Conservation (phyloP, 1,140 invertebrate species). For the Drosophila willistoni region DNA sequence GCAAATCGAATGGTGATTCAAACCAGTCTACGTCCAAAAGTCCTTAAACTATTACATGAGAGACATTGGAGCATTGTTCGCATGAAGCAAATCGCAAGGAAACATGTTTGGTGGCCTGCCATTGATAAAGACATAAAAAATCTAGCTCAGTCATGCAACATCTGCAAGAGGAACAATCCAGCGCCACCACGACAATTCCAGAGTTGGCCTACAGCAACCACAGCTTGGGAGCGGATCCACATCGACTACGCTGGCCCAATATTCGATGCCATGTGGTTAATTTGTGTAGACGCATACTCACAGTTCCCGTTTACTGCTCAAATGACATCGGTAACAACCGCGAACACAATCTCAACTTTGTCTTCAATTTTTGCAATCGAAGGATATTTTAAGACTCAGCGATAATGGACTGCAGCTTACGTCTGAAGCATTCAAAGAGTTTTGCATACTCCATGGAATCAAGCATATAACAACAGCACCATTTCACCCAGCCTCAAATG, state of each 20-base stretch:
- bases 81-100: conserved; percentile 84
- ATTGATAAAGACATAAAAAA: conserved; percentile 83
- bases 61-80: conserved; percentile 83
- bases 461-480: conserved; percentile 18
- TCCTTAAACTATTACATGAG: conserved; percentile 71
- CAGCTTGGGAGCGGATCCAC: conserved; percentile 28
- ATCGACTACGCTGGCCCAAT: conserved; percentile 25
- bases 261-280: conserved; percentile 29
- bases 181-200: conserved; percentile 15
- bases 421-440: conserved; percentile 12
- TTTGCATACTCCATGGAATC: conserved; percentile 12
- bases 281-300: conserved; percentile 37
- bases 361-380: not conserved
- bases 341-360: conserved; percentile 23
- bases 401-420: conserved; percentile 48
- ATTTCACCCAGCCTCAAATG: conserved; percentile 23
- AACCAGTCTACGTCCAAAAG: conserved; percentile 35
- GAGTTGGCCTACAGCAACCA: conserved; percentile 24
- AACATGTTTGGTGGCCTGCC: conserved; percentile 83
- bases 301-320: conserved; percentile 34
- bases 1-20: conserved; percentile 39
- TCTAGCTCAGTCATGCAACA: conserved; percentile 19
- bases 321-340: conserved; percentile 31
- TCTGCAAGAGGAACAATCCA: conserved; percentile 25
- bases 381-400: not conserved